Base-by-base conservation (phyloP, 2,888 invertebrate genomes). In the Galerucella pusilla region DNA sequence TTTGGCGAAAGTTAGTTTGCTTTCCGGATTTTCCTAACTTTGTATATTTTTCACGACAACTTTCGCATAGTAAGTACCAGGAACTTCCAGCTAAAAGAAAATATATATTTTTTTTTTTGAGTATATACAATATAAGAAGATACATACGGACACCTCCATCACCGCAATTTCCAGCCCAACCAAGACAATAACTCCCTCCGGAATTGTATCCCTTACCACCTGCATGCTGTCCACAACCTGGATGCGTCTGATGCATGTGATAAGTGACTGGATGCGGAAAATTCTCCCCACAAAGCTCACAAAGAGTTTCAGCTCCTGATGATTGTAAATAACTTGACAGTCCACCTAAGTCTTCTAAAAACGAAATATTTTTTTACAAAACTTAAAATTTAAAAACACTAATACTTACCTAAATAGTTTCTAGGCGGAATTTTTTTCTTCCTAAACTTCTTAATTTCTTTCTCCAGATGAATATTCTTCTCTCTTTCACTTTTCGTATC, bases 21-120 rank as follows among this genome's bases (percentile, higher is more conserved):
- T 82, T 89, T 66, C 81, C 84, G 42, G 83, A 83, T 79, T 83
- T 87, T 85, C 81, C 88, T 82, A 75, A 84, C 82, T 84, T 90
- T 80, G 90, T 88, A 86, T 90, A 94, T 83, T 94, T 94, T 70
- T 96, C 95, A 10, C 97, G 93, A 85, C 99, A 99, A 63, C 90
- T 90, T 85, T 97, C 96, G 88, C 99, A 99, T 85, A 96, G 93
- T 45, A 98, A 90, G 87, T 98, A 98, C 96, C 97, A 97, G 16
- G 96, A 93, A 78, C 93, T 93, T 60, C 91, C 91, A 65, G 89
- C 90, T 89, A 84, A 78, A 83, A 85, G 1, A 65, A 9, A 12
- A 66, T 16, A 35, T 10, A n/a, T n/a, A n/a, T 16, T n/a, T 67
- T 6, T 67, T 25, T 49, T 12, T 3, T 49, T 49, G 4, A 20